Evolutionary conservation across 2,113 vertebrate genomes (phyloP), one percentile per base, ranked within the genome.

Genomic region (Microcebus murinus): DNA sequence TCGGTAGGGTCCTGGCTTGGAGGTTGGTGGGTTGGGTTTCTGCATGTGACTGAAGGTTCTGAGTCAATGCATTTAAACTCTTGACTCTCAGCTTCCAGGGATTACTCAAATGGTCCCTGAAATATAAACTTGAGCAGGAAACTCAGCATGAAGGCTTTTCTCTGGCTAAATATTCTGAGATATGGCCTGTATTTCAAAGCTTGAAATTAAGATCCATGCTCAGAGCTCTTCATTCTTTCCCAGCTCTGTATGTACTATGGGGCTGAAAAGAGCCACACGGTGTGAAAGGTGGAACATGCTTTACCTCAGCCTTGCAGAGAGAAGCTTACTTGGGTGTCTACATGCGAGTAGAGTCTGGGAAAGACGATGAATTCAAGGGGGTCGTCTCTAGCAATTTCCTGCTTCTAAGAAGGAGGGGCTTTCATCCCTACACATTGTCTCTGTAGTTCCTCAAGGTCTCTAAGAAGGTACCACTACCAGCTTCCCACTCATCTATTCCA

Each of bases 161-260:
- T 93, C 55, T 34, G 84, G 55, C 96, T 86, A 95, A 90, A 92
- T 84, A 94, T 65, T 96, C 83, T 84, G 77, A 95, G 90, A 94
- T 82, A 86, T 21, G 48, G 59, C 76, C 81, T 42, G 34, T 52
- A 95, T 96, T 61, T 87, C 76, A 94, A 94, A 94, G 84, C 80
- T 82, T 89, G 84, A 93, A 97, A 95, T 97, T 27, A 65, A 77
- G 97, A 73, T 88, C 83, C n/a, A 6, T 55, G 65, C 9, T 57
- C 79, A 73, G 82, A 93, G 70, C 50, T 90, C 73, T 94, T 92
- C 52, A 39, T 63, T 81, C 63, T 91, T 68, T 42, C 48, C 79
- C 11, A n/a, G 92, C 61, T 82, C 65, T 73, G 74, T 42, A 42
- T 5, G n/a, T 83, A 67, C 84, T 20, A 17, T 0, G n/a, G 67